Conservation (phyloP, 2,113 vertebrate species). For the Brienomyrus brachyistius region DNA sequence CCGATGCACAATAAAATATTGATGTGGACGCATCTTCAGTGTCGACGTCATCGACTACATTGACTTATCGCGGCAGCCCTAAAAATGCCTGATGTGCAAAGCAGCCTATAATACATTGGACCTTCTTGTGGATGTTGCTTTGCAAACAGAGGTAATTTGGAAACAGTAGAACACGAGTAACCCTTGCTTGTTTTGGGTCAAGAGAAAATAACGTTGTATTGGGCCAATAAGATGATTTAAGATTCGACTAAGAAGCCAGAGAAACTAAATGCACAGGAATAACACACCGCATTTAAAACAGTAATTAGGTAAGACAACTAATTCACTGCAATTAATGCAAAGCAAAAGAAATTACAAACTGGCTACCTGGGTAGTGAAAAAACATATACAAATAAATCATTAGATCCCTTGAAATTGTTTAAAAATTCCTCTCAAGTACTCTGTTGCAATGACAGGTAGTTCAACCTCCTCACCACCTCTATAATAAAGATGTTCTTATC, state of each 20-base stretch:
- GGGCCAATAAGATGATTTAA: too few species aligned
- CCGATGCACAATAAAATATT: too few species aligned
- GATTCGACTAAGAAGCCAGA: too few species aligned
- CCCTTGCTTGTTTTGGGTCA: neutral
- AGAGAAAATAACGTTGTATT: neutral
- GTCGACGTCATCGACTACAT: too few species aligned
- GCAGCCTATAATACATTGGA: slow-evolving; percentile 90
- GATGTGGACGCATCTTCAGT: too few species aligned
- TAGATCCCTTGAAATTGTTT: neutral
- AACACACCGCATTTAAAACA: neutral
- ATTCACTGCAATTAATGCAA: neutral
- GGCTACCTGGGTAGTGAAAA: neutral
- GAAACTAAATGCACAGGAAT: neutral
- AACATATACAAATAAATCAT: neutral
- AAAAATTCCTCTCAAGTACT: neutral
- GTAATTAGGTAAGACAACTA: neutral
- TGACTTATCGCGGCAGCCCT: slow-evolving; percentile 46
- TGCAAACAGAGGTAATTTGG: slow-evolving; percentile 85
- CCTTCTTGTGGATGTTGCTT: slow-evolving; percentile 79
- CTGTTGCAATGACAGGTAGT: too few species aligned
- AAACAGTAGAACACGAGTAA: neutral
- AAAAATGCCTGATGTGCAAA: slow-evolving; percentile 95
- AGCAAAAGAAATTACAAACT: neutral
- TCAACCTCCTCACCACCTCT: too few species aligned
- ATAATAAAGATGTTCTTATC: too few species aligned